phyloP scores from a whole-genome alignment of 2,113 vertebrate species.

The Aplodontia rufa region DNA sequence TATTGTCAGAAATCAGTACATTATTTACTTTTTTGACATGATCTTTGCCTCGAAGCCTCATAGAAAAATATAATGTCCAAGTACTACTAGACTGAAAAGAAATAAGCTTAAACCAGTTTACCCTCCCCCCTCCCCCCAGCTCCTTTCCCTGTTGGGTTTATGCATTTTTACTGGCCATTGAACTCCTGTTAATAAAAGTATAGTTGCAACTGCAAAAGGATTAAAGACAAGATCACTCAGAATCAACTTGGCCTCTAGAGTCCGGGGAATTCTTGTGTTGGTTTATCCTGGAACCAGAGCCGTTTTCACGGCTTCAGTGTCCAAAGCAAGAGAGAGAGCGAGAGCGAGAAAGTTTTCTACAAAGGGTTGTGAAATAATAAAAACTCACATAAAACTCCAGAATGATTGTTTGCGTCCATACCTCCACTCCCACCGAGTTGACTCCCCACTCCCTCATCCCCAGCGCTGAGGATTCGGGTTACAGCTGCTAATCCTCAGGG shows the following conservation, averaged over 20 bases:
- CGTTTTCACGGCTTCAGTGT: not conserved
- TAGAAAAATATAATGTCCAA: not conserved
- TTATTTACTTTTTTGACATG: not conserved
- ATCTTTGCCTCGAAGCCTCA: not conserved
- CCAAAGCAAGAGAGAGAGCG: not conserved
- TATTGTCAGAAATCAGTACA: not conserved
- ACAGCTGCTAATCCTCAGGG: not conserved
- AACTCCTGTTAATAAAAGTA: not conserved
- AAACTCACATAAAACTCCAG: not conserved
- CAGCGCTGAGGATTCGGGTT: not conserved
- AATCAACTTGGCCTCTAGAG: fast-evolving
- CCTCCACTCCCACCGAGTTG: not conserved
- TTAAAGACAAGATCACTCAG: not conserved
- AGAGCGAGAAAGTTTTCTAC: not conserved
- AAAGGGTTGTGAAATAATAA: not conserved
- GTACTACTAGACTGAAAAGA: not conserved
- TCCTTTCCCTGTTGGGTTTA: not conserved
- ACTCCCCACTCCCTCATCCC: not conserved
- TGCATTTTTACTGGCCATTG: not conserved
- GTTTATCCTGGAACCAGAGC: not conserved
- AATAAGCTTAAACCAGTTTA: not conserved
- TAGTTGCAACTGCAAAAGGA: not conserved
- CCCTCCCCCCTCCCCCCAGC: not conserved
- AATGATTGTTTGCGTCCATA: not conserved
- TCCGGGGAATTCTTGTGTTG: not conserved